These are phyloP conservation scores for Electrophaes corylata DNA, from an alignment of 2,888 invertebrate genomes.

Conservation along the genomic window DNA sequence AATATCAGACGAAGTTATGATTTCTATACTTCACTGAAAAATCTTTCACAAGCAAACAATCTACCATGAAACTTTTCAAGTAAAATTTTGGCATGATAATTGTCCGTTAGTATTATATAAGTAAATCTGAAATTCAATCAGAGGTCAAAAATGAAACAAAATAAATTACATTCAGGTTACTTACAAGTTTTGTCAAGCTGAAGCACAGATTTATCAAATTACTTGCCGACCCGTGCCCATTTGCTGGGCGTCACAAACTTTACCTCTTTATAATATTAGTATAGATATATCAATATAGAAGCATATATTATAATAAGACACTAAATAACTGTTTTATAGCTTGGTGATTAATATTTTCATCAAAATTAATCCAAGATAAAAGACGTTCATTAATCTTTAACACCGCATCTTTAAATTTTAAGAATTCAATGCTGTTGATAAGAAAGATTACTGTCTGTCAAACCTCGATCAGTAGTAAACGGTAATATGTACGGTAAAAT, in stretches of 20 bases:
- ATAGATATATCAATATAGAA: too few relatives aligned
- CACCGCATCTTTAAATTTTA: background rate
- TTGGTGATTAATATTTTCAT: background rate
- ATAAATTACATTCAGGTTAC: background rate
- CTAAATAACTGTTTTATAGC: background rate
- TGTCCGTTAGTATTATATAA: too few relatives aligned
- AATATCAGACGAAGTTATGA: background rate
- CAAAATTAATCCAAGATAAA: background rate
- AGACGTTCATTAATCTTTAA: background rate
- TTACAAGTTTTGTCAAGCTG: background rate
- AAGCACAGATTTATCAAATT: too few relatives aligned
- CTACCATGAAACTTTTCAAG: too few relatives aligned
- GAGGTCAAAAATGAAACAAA: too few relatives aligned
- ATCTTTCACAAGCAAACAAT: background rate
- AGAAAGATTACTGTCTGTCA: background rate
- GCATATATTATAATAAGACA: background rate
- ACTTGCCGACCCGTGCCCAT: too few relatives aligned
- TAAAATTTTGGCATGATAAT: too few relatives aligned
- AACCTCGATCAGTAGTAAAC: background rate
- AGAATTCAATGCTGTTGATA: background rate
- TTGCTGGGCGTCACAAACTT: too few relatives aligned
- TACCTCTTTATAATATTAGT: too few relatives aligned
- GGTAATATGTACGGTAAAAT: slow-evolving; percentile 14
- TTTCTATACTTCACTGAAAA: background rate
- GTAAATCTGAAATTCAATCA: too few relatives aligned